phyloP scores from a whole-genome alignment of 2,888 invertebrate species.

The Aphidius colemani region DNA sequence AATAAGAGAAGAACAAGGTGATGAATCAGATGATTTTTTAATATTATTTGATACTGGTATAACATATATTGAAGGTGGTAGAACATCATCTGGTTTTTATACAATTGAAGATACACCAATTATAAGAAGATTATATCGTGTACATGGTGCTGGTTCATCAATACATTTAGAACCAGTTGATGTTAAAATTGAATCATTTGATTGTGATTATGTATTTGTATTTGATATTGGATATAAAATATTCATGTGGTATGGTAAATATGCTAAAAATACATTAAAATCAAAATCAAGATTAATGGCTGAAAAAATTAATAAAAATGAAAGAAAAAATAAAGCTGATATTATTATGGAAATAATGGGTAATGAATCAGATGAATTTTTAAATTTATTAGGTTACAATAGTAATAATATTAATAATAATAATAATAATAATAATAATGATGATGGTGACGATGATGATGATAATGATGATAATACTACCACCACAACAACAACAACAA shows the following conservation, averaged over 20 bases:
- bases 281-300: conserved; percentile 90
- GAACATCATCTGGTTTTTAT: conserved; percentile 96
- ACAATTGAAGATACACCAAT: conserved; percentile 91
- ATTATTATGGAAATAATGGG: conserved; percentile 83
- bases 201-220: conserved; percentile 90
- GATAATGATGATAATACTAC: too few species aligned
- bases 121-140: conserved; percentile 82
- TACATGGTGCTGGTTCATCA: conserved; percentile 84
- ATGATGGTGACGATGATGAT: too few species aligned
- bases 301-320: conserved; percentile 98
- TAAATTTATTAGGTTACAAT: conserved; percentile 69
- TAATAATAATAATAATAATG: conserved; percentile 48
- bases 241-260: conserved; percentile 89
- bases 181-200: conserved; percentile 73
- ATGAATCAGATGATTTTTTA: conserved; percentile 96
- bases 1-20: conserved; percentile 94
- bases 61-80: conserved; percentile 96
- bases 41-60: conserved; percentile 88
- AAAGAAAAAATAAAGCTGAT: conserved; percentile 93
- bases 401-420: too few species aligned
- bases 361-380: conserved; percentile 84
- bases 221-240: conserved; percentile 85
- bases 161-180: conserved; percentile 90
- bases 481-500: too few species aligned
- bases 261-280: conserved; percentile 85